Evolutionary conservation across 2,888 invertebrate species (phyloP), one percentile per base, ranked within the genome.

Genomic region (Pomacea canaliculata): DNA sequence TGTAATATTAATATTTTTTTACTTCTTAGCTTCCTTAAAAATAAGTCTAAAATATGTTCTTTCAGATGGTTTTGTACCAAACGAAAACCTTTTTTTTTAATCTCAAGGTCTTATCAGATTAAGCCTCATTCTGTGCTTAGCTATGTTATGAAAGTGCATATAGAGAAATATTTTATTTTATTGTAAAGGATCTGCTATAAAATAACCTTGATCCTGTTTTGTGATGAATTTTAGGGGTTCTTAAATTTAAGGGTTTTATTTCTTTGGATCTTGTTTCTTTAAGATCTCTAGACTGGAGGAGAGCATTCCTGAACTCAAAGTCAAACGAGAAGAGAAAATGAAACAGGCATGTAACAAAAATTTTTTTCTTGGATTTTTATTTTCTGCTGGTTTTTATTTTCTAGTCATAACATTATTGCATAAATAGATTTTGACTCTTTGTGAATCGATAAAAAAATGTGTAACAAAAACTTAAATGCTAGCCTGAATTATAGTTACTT

Each of bases 261-360:
- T 23, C 37, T 12, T 51, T 71, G 48, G 7, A 48, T 59, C 56
- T 7, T 63, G 8, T 67, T 65, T 56, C 8, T 68, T 62, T 68
- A 69, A 76, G 80, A 69, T 81, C 12, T 80, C 83, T 37, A 84
- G 82, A 59, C 69, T 87, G 62, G 87, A 87, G 76, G 78, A 72
- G n/a, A 80, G 78, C 37, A 79, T 83, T 49, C 85, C 86, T 27
- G 82, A 85, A 46, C 80, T 87, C 27, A 81, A 83, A 23, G 78
- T 82, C 13, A 84, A 77, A 75, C 82, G 86, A 75, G 80, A 83
- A 71, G 82, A 83, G 10, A 87, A 80, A 78, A 83, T 87, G 48
- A 80, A 83, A 72, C 83, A 80, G 76, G 86, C 86, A 80, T 76
- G 81, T 75, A 1, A 48, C 60, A n/a, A 23, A 16, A 71, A 46